Conservation (phyloP, 2,888 invertebrate species). For the Allygus modestus region DNA sequence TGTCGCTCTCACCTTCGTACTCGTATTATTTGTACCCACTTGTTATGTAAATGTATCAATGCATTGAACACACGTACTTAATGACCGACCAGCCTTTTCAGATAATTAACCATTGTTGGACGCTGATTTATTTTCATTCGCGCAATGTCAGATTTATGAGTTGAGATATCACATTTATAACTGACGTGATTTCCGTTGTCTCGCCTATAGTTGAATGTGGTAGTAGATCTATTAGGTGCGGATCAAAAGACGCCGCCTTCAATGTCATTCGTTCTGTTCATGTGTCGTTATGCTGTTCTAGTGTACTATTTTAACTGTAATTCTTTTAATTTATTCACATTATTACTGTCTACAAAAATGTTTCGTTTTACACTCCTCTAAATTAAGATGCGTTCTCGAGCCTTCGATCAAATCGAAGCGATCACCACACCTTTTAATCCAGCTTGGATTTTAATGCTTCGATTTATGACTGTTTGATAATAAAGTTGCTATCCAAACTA, state of each 20-base stretch:
- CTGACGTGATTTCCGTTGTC: constrained; percentile 35
- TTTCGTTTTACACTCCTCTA: too few species aligned
- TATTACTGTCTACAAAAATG: too few species aligned
- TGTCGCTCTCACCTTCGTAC: constrained; percentile 11
- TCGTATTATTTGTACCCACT: constrained; percentile 28
- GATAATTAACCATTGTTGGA: constrained; percentile 42
- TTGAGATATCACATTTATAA: constrained; percentile 14
- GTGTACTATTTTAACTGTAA: neutral
- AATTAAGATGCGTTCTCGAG: too few species aligned
- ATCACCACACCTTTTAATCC: too few species aligned
- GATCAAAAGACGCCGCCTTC: constrained; percentile 15
- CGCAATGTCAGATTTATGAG: constrained; percentile 32
- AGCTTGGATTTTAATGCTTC: too few species aligned
- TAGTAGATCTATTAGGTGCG: neutral
- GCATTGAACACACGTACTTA: constrained; percentile 12
- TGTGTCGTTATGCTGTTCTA: neutral
- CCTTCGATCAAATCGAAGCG: too few species aligned
- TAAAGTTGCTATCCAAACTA: too few species aligned
- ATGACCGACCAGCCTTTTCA: constrained; percentile 24
- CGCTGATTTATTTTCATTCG: constrained; percentile 19
- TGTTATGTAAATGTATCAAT: constrained; percentile 45
- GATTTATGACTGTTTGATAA: too few species aligned
- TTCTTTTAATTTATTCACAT: too few species aligned
- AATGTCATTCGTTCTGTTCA: neutral
- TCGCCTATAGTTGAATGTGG: neutral